Evolutionary conservation across 2,888 invertebrate genomes (phyloP).

Genomic region (Chrysolina oricalcia): DNA sequence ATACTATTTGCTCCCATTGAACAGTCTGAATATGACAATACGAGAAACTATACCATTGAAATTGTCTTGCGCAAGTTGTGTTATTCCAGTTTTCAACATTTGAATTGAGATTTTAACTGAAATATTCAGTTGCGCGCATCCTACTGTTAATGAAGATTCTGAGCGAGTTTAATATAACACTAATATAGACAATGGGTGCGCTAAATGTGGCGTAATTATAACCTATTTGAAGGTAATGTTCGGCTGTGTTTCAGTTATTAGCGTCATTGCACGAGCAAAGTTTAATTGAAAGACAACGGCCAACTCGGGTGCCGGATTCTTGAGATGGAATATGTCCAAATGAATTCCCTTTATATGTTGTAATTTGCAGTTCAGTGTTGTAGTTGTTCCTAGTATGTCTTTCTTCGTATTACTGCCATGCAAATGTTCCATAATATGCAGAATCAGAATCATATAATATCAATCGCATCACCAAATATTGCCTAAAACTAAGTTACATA

Average conservation of each 20-base stretch:
- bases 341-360: constrained; percentile 26
- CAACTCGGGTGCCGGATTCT: constrained; percentile 35
- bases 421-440: neutral
- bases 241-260: constrained; percentile 43
- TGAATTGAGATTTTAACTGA: neutral
- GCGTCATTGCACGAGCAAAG: constrained; percentile 44
- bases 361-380: constrained; percentile 22
- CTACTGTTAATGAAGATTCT: constrained; percentile 35
- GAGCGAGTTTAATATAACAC: constrained; percentile 37
- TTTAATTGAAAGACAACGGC: constrained; percentile 50
- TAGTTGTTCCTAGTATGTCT: neutral
- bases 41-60: too few relatives aligned
- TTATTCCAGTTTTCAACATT: neutral
- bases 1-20: too few relatives aligned
- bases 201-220: constrained; percentile 45
- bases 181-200: constrained; percentile 39
- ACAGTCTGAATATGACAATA: too few relatives aligned
- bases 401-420: neutral
- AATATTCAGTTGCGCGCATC: constrained; percentile 23
- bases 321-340: constrained; percentile 22
- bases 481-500: too few relatives aligned
- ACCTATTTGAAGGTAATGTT: constrained; percentile 46
- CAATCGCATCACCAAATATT: too few relatives aligned
- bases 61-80: neutral
- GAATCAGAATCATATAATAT: too few relatives aligned